Percentiles rank a stretch among this genome's conserved stretches.
Conservation (phyloP, 2,888 invertebrate species). For the Lasioglossum villosulum region DNA sequence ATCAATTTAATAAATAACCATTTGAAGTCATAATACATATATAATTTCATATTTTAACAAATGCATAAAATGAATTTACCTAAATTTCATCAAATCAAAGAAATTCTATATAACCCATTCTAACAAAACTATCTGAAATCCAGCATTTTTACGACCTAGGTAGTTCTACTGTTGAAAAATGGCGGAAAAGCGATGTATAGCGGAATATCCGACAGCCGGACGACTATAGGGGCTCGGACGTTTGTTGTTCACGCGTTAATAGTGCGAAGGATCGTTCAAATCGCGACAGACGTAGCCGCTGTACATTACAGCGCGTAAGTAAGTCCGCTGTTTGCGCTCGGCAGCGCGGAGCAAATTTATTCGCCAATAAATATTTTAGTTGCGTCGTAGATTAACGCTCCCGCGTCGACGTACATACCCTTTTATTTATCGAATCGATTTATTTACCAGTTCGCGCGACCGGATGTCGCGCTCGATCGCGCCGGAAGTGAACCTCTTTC, state of each 20-base stretch:
- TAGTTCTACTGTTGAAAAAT: neutral
- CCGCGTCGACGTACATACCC: slow-evolving; percentile 17
- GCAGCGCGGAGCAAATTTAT: slow-evolving; percentile 46
- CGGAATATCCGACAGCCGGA: neutral
- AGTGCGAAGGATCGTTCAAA: neutral
- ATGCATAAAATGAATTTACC: too few species aligned
- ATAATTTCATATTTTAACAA: too few species aligned
- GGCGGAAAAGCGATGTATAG: neutral
- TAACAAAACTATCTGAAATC: neutral
- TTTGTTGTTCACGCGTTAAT: neutral
- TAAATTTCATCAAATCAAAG: too few species aligned
- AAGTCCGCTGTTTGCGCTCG: slow-evolving; percentile 37
- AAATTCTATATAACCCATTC: neutral
- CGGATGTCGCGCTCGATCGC: neutral
- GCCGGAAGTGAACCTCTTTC: neutral
- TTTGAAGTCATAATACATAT: too few species aligned
- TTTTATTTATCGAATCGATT: slow-evolving; percentile 37
- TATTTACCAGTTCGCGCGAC: slow-evolving; percentile 15
- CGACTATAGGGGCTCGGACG: neutral
- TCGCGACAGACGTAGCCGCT: neutral
- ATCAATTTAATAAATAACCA: too few species aligned
- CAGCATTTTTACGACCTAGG: neutral
- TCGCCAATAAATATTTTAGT: slow-evolving; percentile 51
- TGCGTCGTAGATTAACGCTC: slow-evolving; percentile 37
- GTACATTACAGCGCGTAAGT: slow-evolving; percentile 30